A percentile compares a stretch with the other conserved stretches of the same genome.
phyloP scores from a whole-genome alignment of 2,113 vertebrate species.

The Ceyx margarethae region DNA sequence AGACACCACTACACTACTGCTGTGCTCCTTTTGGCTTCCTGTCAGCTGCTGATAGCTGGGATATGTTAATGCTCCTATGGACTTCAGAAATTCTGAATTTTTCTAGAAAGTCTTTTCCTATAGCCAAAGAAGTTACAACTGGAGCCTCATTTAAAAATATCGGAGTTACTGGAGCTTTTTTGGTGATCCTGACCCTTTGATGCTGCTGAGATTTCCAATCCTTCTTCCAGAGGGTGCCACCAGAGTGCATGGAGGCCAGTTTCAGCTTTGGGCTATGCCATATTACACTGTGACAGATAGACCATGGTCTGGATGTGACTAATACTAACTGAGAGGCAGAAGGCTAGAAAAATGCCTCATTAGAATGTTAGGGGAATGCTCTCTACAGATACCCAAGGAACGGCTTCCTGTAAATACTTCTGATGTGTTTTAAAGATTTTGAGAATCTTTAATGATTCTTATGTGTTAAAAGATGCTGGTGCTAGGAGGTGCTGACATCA shows the following conservation, averaged over 20 bases:
- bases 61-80: background rate
- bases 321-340: background rate
- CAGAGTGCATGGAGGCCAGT: background rate
- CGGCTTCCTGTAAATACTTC: background rate
- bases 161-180: background rate
- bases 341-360: background rate
- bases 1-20: background rate
- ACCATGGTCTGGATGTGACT: background rate
- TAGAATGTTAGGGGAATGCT: background rate
- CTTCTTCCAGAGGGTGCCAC: background rate
- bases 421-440: background rate
- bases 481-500: background rate
- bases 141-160: background rate
- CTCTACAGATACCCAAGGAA: background rate
- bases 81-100: background rate
- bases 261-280: background rate
- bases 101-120: background rate
- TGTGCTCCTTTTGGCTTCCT: background rate
- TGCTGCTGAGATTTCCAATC: background rate
- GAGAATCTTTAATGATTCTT: background rate
- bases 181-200: background rate
- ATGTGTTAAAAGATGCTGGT: background rate
- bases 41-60: background rate
- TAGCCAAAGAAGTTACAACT: background rate
- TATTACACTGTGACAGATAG: background rate